Conservation (phyloP, 2,888 invertebrate species). For the Pherbina coryleti region DNA sequence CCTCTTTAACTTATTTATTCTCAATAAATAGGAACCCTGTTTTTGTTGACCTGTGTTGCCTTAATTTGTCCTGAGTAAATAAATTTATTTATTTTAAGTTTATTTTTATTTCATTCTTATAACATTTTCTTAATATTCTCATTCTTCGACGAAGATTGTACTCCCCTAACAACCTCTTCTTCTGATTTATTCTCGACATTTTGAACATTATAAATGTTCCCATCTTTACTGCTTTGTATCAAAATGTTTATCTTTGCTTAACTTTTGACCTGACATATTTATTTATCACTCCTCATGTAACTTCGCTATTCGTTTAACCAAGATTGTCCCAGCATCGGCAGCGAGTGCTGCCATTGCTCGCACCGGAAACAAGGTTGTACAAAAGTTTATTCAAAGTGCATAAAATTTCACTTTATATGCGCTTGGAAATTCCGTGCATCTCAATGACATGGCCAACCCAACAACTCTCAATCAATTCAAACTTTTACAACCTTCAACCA, state of each 20-base stretch:
- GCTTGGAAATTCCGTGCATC: conserved; percentile 53
- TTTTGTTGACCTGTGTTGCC: too few relatives aligned
- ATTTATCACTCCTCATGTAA: conserved; percentile 53
- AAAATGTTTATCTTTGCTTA: conserved; percentile 45
- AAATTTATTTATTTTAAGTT: not conserved
- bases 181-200: not conserved
- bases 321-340: not conserved
- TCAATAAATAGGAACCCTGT: too few relatives aligned
- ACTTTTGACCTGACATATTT: conserved; percentile 59
- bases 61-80: too few relatives aligned
- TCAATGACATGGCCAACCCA: conserved; percentile 34
- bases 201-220: not conserved
- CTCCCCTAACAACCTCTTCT: not conserved
- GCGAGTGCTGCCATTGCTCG: not conserved
- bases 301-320: conserved; percentile 9
- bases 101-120: too few relatives aligned
- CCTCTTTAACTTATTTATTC: too few relatives aligned
- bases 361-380: conserved; percentile 1
- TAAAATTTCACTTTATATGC: conserved; percentile 64
- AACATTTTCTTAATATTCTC: too few relatives aligned
- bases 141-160: too few relatives aligned
- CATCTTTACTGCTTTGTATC: conserved; percentile 29
- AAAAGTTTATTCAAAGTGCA: conserved; percentile 56
- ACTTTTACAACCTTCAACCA: too few relatives aligned
- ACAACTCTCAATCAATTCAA: not conserved